Evolutionary conservation across 2,888 invertebrate genomes (phyloP).

Genomic region (Drosophila dives): DNA sequence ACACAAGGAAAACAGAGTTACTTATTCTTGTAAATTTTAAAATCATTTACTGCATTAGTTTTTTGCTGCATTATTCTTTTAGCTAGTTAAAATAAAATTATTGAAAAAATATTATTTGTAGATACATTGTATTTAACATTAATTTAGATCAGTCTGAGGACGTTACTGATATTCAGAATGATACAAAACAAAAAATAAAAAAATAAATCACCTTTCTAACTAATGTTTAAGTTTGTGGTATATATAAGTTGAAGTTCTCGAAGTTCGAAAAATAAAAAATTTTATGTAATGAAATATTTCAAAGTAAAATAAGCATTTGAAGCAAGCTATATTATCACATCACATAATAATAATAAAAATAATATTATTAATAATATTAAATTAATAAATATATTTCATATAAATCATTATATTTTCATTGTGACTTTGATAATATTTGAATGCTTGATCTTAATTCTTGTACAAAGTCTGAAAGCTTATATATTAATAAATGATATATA

Average conservation of each 20-base stretch:
- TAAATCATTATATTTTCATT: not conserved
- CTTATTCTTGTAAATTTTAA: not conserved
- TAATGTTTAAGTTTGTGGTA: not conserved
- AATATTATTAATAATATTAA: not conserved
- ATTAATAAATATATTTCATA: not conserved
- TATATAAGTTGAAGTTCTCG: no score
- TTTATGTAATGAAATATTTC: not conserved
- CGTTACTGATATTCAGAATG: rapidly evolving
- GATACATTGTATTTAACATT: not conserved
- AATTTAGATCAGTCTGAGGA: not conserved
- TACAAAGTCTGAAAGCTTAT: not conserved
- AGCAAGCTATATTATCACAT: not conserved
- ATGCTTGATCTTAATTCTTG: not conserved
- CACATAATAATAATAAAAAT: not conserved
- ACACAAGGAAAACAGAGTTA: not conserved
- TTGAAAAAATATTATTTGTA: not conserved
- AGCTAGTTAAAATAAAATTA: not conserved
- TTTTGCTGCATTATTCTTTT: no score
- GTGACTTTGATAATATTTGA: not conserved
- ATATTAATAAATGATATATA: not conserved
- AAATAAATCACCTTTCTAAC: not conserved
- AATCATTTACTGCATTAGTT: not conserved
- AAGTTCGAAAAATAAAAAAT: no score
- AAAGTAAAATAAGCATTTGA: not conserved
- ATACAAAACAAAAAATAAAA: not conserved